Evolutionary conservation across 2,888 invertebrate genomes (phyloP).

Genomic region (Volucella bombylans): DNA sequence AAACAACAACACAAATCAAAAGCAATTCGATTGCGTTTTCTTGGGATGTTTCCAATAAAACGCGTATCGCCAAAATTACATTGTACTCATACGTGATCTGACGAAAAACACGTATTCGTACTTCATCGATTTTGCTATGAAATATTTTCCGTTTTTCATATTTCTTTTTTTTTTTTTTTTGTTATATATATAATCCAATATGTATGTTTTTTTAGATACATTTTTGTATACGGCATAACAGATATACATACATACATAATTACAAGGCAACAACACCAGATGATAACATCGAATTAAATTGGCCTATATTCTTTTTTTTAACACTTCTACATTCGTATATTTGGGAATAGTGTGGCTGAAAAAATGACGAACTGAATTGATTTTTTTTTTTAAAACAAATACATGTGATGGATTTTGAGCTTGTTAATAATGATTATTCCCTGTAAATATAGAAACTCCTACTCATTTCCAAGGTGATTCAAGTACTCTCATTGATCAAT

Average conservation of each 20-base stretch:
- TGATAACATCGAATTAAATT: conserved; percentile 9
- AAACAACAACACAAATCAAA: conserved; percentile 3
- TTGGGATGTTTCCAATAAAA: conserved; percentile 43
- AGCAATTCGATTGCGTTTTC: conserved; percentile 22
- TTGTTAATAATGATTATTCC: no score
- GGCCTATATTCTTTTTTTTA: not conserved
- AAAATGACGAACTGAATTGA: no score
- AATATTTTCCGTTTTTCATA: not conserved
- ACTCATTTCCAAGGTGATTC: no score
- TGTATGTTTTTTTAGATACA: no score
- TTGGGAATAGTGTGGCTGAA: no score
- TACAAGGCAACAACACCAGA: no score
- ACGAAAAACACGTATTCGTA: conserved; percentile 19
- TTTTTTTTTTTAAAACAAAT: no score
- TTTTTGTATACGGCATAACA: not conserved
- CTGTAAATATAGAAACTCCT: no score
- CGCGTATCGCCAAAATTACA: not conserved
- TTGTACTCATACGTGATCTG: conserved; percentile 27
- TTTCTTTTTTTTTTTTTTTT: not conserved
- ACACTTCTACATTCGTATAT: no score
- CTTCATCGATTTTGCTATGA: conserved; percentile 3
- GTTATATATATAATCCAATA: no score
- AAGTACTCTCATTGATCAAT: no score
- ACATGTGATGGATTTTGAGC: no score
- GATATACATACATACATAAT: not conserved